phyloP scores from a whole-genome alignment of 2,113 vertebrate genomes.

The Psilopsiagon aymara region DNA sequence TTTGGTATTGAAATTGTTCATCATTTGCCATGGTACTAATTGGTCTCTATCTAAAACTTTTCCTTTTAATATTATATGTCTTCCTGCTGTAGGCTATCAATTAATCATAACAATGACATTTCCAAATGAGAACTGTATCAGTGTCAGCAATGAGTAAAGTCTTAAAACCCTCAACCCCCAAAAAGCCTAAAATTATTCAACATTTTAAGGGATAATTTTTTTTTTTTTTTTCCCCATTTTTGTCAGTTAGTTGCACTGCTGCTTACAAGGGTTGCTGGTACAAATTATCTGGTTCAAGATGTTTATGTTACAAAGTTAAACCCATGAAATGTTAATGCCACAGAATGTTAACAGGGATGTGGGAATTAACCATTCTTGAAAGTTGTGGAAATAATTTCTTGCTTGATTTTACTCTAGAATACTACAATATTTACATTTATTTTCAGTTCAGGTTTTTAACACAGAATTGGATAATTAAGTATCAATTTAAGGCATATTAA shows the following conservation, averaged over 20 bases:
- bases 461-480: neutral
- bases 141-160: neutral
- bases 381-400: neutral
- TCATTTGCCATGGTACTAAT: constrained; percentile 32
- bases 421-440: neutral
- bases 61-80: constrained; percentile 22
- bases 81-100: neutral
- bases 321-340: neutral
- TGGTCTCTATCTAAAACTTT: neutral
- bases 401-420: neutral
- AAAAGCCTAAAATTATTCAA: neutral
- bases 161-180: neutral
- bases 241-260: neutral
- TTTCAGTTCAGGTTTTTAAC: neutral
- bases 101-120: constrained; percentile 17
- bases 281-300: neutral
- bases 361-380: neutral
- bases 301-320: neutral
- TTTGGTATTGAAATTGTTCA: constrained; percentile 36
- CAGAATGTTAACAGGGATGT: neutral
- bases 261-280: neutral
- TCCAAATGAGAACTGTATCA: neutral
- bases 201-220: neutral
- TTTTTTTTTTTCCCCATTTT: neutral
- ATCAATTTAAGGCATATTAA: constrained; percentile 9